These are phyloP conservation scores for Chanos chanos DNA, from an alignment of 2,797 vertebrate species.

Conservation along the genomic window DNA sequence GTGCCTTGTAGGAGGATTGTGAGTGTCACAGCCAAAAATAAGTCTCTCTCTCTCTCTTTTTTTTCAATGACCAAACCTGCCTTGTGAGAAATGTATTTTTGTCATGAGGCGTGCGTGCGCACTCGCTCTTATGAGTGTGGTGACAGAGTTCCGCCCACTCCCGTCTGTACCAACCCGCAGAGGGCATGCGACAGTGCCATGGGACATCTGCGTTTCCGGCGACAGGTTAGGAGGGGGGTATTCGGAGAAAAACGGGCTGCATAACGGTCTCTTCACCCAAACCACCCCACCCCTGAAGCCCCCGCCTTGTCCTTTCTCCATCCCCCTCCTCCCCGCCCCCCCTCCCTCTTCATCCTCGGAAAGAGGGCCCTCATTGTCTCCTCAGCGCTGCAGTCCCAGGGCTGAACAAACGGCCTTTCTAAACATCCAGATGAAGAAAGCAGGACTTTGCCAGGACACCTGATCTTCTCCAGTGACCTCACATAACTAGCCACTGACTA, in stretches of 20 bases:
- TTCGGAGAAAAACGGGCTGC: constrained; percentile 19
- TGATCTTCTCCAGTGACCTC: constrained; percentile 38
- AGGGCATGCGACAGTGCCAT: neutral
- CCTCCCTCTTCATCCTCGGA: constrained; percentile 16
- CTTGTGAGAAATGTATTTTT: constrained; percentile 11
- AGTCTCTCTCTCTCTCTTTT: too few relatives aligned
- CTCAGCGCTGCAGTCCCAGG: constrained; percentile 31
- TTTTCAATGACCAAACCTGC: neutral
- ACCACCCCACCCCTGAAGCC: neutral
- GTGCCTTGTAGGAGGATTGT: constrained; percentile 4
- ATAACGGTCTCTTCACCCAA: constrained; percentile 3
- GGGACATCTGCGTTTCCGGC: constrained; percentile 23
- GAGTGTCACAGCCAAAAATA: constrained; percentile 5
- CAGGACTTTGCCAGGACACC: constrained; percentile 45
- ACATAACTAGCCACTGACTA: constrained; percentile 30
- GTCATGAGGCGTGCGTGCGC: neutral
- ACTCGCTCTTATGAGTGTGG: neutral
- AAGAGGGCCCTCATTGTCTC: constrained; percentile 47
- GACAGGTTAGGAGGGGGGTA: constrained; percentile 8
- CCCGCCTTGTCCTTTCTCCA: too few relatives aligned
- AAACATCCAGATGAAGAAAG: constrained; percentile 42
- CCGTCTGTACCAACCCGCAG: constrained; percentile 3
- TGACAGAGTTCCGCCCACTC: constrained; percentile 3
- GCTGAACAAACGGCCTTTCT: constrained; percentile 48
- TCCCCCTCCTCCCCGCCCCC: constrained; percentile 11